These are phyloP conservation scores for Taeniopygia guttata DNA, from an alignment of 2,797 vertebrate genomes.

Conservation along the genomic window DNA sequence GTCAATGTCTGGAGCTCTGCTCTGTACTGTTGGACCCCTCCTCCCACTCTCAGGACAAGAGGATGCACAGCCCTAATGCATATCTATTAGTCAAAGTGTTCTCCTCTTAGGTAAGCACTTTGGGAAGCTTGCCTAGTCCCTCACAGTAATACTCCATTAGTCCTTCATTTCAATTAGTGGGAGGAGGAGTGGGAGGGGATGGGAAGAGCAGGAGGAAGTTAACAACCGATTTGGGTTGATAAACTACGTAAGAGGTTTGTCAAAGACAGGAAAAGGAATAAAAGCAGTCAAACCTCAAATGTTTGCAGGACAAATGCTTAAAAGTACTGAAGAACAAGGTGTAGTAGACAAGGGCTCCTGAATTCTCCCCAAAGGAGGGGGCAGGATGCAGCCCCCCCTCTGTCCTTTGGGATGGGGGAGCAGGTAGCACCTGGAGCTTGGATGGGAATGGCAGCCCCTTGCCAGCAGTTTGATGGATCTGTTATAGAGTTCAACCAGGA, in stretches of 20 bases:
- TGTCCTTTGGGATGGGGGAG: not conserved
- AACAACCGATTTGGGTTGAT: constrained; percentile 21
- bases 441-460: not conserved
- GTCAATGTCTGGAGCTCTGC: not conserved
- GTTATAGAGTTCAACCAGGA: not conserved
- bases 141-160: constrained; percentile 61
- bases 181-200: not conserved
- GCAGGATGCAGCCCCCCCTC: not conserved
- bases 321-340: not conserved
- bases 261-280: not conserved
- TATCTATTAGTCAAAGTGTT: constrained; percentile 31
- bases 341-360: not conserved
- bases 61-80: not conserved
- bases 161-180: constrained; percentile 64
- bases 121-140: constrained; percentile 14
- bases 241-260: not conserved
- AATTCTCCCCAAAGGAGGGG: not conserved
- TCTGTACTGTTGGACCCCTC: not conserved
- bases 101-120: constrained; percentile 20
- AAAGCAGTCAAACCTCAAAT: not conserved
- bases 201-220: constrained; percentile 8
- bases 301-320: not conserved
- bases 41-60: not conserved
- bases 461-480: not conserved
- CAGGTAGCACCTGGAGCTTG: not conserved